Base-by-base conservation (phyloP, 2,113 vertebrate genomes). In the Coregonus clupeaformis region DNA sequence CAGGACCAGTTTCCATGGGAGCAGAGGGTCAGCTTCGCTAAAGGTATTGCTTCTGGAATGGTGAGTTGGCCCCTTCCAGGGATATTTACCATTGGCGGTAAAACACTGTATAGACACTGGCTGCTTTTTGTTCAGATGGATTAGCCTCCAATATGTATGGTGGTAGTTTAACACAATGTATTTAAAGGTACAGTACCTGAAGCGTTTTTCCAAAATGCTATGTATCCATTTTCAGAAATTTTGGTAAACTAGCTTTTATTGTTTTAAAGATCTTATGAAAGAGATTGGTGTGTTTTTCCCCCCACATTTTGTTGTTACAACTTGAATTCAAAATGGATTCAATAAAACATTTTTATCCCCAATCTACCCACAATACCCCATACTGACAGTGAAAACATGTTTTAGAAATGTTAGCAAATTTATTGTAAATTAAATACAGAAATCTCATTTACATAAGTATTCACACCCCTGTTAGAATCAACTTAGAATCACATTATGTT, bases 11-110 rank as follows among this genome's bases (percentile, higher is more conserved):
- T 97, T 89, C 94, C 96, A 81, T 98, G 97, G 97, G 89, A 96
- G 74, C 96, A 97, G 91, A 96, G 97, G 75, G 96, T 98, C 88
- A 96, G 94, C 85, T 98, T 97, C 91, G 95, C 97, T 80, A 96
- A 95, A 92, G 94, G 95, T 88, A 97, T 98, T 57, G 94, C 97
- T 14, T 96, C 96, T 30, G 97, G 97, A 89, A 98, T 98, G 97
- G 97, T 98, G 89, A 97, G 96, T 84, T 74, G 73, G 22, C 52
- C 64, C 72, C 45, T 67, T 76, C 24, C 20, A 68, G 73, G 72
- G 11, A 73, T 59, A 42, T 47, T 63, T 67, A 32, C 32, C 22
- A 69, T 64, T 69, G 20, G 20, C 69, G 22, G 70, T 52, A 18
- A 29, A 55, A 30, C 6, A 36, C n/a, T 55, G 5, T 20, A 16